These are phyloP conservation scores for Cuculus canorus DNA, from an alignment of 2,797 vertebrate genomes.

Conservation along the genomic window DNA sequence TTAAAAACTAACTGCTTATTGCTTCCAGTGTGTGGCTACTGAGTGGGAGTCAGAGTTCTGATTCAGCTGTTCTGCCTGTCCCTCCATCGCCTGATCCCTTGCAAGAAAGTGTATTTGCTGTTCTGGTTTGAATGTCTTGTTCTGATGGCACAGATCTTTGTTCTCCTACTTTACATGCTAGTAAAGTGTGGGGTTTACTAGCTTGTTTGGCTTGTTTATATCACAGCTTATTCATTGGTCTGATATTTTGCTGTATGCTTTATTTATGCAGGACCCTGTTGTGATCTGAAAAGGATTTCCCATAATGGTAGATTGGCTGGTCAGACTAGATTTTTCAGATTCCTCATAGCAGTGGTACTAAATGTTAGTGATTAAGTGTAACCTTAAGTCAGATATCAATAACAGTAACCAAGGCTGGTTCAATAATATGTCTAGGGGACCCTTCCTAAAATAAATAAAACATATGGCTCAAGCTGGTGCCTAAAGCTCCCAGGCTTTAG, in stretches of 20 bases:
- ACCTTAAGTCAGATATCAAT: constrained; percentile 71
- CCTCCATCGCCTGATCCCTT: background rate
- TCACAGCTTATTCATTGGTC: constrained; percentile 44
- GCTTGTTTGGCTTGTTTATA: constrained; percentile 50
- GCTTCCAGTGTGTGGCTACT: background rate
- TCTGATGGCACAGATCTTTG: background rate
- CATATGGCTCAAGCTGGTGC: constrained; percentile 56
- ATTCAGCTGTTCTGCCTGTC: background rate
- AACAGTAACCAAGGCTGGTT: constrained; percentile 68
- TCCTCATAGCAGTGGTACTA: constrained; percentile 51
- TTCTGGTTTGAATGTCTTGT: background rate
- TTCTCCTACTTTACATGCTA: constrained; percentile 34
- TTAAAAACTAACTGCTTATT: background rate
- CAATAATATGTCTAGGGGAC: constrained; percentile 62
- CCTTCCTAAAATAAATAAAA: constrained; percentile 74
- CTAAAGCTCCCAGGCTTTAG: constrained; percentile 68
- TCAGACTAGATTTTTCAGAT: constrained; percentile 67
- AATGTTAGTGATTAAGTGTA: constrained; percentile 69
- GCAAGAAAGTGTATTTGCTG: background rate
- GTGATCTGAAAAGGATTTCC: constrained; percentile 60
- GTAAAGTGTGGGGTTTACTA: constrained; percentile 15
- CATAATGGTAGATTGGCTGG: constrained; percentile 45
- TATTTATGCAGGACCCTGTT: constrained; percentile 64
- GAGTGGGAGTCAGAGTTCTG: background rate
- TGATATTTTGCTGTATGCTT: constrained; percentile 47